phyloP scores from a whole-genome alignment of 1,140 invertebrate genomes.

The Tetramorium alpestre region DNA sequence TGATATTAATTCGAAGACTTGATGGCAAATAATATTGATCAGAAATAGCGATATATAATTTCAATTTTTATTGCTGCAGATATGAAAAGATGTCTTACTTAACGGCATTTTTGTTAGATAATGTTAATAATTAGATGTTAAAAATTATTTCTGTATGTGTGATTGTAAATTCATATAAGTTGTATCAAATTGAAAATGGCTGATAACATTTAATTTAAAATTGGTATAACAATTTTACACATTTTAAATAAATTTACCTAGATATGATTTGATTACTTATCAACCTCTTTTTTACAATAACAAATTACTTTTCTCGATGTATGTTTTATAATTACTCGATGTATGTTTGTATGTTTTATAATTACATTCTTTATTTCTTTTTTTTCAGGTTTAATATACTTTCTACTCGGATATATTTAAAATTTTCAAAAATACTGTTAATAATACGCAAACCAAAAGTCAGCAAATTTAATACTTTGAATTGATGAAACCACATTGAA shows the following conservation, averaged over 20 bases:
- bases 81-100: not conserved
- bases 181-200: not conserved
- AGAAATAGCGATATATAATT: not conserved
- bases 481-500: conserved; percentile 45
- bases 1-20: not conserved
- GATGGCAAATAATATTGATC: not conserved
- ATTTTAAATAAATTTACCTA: not conserved
- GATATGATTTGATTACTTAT: not conserved
- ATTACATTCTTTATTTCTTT: not conserved
- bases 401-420: not conserved
- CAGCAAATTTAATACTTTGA: not conserved
- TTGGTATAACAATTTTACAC: not conserved
- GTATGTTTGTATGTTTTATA: not conserved
- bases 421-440: conserved; percentile 17
- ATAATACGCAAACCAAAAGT: not conserved
- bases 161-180: not conserved
- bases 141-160: not conserved
- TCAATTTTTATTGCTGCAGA: not conserved
- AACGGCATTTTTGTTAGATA: not conserved
- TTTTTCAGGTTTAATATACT: not conserved
- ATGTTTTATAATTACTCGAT: not conserved
- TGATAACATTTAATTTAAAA: not conserved
- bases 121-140: not conserved
- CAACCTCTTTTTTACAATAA: not conserved
- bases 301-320: not conserved